Evolutionary conservation across 37 sponge, comb jelly and placozoan genomes (phyloP).

Genomic region (Chondrilla cf. caribensis): DNA sequence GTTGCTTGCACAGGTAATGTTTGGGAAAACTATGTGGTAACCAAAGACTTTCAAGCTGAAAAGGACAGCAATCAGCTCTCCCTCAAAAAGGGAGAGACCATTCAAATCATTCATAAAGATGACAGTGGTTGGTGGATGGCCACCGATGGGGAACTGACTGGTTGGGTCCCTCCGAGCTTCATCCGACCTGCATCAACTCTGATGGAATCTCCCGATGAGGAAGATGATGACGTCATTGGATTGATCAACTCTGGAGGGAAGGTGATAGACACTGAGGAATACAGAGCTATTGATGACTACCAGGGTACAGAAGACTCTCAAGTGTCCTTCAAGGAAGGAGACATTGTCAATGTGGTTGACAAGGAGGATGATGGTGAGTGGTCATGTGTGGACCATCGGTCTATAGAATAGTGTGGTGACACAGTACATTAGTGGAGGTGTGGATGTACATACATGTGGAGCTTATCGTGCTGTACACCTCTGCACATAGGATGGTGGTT

Average conservation of each 20-base stretch:
- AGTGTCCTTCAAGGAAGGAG: constrained; percentile 71
- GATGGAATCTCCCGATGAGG: neutral
- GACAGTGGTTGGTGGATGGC: constrained; percentile 78
- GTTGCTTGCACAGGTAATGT: constrained; percentile 43
- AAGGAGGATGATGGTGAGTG: constrained; percentile 82
- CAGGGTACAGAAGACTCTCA: constrained; percentile 61
- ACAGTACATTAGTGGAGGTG: no score
- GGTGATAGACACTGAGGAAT: constrained; percentile 34
- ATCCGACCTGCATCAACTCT: constrained; percentile 27
- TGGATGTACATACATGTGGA: no score
- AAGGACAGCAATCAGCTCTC: constrained; percentile 53
- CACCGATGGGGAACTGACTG: constrained; percentile 7
- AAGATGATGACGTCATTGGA: constrained; percentile 48
- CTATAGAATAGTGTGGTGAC: no score
- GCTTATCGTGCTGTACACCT: neutral
- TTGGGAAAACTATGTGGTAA: constrained; percentile 61
- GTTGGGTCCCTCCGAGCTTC: constrained; percentile 75
- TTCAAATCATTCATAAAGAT: constrained; percentile 59
- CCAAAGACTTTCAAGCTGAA: constrained; percentile 48
- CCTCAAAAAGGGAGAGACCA: constrained; percentile 51
- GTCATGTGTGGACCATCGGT: no score
- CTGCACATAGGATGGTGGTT: constrained; percentile 81
- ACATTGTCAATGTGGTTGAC: constrained; percentile 64
- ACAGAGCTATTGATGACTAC: constrained; percentile 67
- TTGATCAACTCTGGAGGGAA: constrained; percentile 12